Percentiles rank a stretch among this genome's conserved stretches.
phyloP scores from a whole-genome alignment of 2,888 invertebrate genomes.

The Patella ulyssiponensis region DNA sequence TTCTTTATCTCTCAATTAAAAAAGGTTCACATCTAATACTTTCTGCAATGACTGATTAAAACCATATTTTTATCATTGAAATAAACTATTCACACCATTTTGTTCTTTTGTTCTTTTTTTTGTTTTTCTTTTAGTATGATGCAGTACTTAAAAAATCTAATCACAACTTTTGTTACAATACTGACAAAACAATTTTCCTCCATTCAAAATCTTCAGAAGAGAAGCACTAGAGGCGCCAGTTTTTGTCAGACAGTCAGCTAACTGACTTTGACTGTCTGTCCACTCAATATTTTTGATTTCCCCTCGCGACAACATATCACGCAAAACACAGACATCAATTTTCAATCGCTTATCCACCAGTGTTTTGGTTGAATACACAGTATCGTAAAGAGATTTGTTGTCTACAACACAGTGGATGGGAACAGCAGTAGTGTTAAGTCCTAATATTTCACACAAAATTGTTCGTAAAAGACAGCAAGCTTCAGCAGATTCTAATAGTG shows the following conservation, averaged over 20 bases:
- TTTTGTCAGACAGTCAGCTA: not conserved
- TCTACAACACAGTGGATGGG: slow-evolving; percentile 1
- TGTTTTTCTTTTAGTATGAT: slow-evolving; percentile 18
- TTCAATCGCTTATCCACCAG: too few relatives aligned
- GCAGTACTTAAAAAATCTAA: not conserved
- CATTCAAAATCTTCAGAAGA: too few relatives aligned
- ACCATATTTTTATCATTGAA: too few relatives aligned
- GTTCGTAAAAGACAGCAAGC: not conserved
- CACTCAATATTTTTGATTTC: not conserved
- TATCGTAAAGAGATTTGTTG: not conserved
- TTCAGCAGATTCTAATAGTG: not conserved
- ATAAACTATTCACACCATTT: too few relatives aligned
- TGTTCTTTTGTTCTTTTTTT: too few relatives aligned
- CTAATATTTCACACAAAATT: not conserved
- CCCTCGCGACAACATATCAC: not conserved
- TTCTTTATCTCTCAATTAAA: too few relatives aligned
- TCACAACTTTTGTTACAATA: too few relatives aligned
- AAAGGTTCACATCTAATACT: too few relatives aligned
- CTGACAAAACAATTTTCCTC: too few relatives aligned
- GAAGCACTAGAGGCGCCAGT: not conserved
- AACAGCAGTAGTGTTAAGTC: too few relatives aligned
- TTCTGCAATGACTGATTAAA: too few relatives aligned
- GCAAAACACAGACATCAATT: too few relatives aligned
- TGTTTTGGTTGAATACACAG: slow-evolving; percentile 1
- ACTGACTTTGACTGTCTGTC: not conserved